These are phyloP conservation scores for Aplochiton taeniatus DNA, from an alignment of 2,797 vertebrate genomes.

Conservation along the genomic window DNA sequence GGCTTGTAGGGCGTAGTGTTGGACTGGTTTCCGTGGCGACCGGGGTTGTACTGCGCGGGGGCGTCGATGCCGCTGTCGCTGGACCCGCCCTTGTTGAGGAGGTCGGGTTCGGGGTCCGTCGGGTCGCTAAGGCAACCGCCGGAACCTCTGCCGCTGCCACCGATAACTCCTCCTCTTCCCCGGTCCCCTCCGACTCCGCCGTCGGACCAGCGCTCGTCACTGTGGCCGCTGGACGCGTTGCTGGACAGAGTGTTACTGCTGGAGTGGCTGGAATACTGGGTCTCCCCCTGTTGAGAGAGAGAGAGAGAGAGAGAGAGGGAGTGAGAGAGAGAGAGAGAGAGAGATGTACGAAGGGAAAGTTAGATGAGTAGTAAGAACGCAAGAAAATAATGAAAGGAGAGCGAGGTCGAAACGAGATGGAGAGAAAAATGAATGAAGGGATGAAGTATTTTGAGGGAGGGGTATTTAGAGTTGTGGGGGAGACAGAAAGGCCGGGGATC, in stretches of 20 bases:
- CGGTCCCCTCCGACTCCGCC: constrained; percentile 57
- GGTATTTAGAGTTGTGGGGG: not conserved
- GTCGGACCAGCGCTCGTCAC: constrained; percentile 92
- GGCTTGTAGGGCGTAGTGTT: constrained; percentile 73
- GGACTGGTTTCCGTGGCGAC: constrained; percentile 63
- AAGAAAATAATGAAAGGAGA: not conserved
- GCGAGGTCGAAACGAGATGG: not conserved
- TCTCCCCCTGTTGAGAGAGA: constrained; percentile 76
- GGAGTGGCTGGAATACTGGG: constrained; percentile 91
- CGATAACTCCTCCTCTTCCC: constrained; percentile 32
- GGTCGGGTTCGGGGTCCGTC: constrained; percentile 77
- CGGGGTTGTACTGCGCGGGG: constrained; percentile 75
- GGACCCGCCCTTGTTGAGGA: constrained; percentile 83
- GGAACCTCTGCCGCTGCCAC: constrained; percentile 16
- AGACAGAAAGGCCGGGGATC: not conserved
- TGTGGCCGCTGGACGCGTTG: constrained; percentile 90
- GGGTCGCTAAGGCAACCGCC: constrained; percentile 64
- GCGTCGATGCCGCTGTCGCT: constrained; percentile 91
- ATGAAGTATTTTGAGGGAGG: not conserved
- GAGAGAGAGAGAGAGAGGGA: not conserved
- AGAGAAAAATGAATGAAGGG: not conserved
- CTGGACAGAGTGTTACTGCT: constrained; percentile 95
- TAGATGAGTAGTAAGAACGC: not conserved
- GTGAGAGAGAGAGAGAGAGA: constrained; percentile 3
- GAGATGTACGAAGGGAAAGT: not conserved